Evolutionary conservation across 2,797 vertebrate genomes (phyloP).

Genomic region (Halcyon chelicuti): DNA sequence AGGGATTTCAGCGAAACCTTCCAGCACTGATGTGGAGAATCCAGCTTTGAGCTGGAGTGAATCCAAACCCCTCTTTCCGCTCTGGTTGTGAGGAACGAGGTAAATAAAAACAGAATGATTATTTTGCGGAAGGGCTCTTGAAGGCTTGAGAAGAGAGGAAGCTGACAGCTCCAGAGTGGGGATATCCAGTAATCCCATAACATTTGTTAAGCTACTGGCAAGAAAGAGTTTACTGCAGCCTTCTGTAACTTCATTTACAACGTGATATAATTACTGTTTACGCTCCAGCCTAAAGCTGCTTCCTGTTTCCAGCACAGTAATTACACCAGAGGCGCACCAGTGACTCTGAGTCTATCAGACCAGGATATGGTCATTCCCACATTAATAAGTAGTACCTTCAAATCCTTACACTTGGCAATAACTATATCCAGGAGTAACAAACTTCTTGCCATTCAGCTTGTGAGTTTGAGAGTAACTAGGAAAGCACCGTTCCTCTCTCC

Average conservation of each 20-base stretch:
- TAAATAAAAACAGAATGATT: neutral
- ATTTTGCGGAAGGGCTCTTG: neutral
- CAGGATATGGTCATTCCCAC: constrained; percentile 12
- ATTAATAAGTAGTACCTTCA: constrained; percentile 9
- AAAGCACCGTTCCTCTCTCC: neutral
- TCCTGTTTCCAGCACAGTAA: constrained; percentile 13
- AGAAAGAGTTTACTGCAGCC: neutral
- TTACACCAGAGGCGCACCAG: neutral
- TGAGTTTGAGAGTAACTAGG: neutral
- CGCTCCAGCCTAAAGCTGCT: neutral
- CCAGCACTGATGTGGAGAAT: neutral
- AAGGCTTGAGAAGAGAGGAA: neutral
- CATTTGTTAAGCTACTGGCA: neutral
- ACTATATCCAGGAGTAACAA: neutral
- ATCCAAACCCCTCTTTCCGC: neutral
- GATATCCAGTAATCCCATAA: neutral
- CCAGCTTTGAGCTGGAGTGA: neutral
- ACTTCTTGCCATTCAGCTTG: neutral
- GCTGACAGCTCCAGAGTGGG: neutral
- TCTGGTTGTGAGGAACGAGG: neutral
- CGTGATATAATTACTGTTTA: constrained; percentile 26
- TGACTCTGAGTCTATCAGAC: neutral
- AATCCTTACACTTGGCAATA: constrained; percentile 12
- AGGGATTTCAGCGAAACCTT: neutral
- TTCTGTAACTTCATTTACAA: constrained; percentile 19